Evolutionary conservation across 2,888 invertebrate genomes (phyloP), one percentile per base, ranked within the genome.

Genomic region (Rhimphoctona megacephalus): DNA sequence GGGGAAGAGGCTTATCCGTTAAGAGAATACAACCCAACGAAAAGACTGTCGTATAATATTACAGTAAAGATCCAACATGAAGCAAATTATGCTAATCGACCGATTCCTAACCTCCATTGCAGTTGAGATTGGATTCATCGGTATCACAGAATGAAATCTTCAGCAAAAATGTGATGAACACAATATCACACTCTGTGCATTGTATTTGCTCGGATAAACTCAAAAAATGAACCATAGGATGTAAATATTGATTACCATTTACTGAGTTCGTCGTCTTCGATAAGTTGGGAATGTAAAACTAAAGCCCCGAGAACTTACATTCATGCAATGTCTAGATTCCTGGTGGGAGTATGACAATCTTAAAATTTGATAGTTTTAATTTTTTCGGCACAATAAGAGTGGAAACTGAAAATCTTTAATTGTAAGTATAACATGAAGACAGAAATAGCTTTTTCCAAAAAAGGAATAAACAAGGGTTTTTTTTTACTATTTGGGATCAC

Each of bases 51-150:
- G 52, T 39, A 52, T 36, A 67, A 67, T 33, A 64, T 64, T 46
- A 33, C 46, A 76, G 33, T 64, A 36, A 52, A 78, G 43, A 54
- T 39, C 6, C 25, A n/a, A 39, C 67, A 52, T n/a, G 22, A 2
- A 17, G 19, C 33, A 39, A 39, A 57, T 67, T 54, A 67, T 78
- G 39, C 67, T 33, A 19, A 69, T 67, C 25, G 39, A 19, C 25
- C 67, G n/a, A 77, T 77, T 77, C 49, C 46, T 66, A 46, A 64
- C n/a, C 76, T 30, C 11, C 61, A 61, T 61, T 30, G 61, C 30
- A 61, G 30, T 17, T 30, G 17, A 61, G 17, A 61, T 25, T 57
- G 1, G 57, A 57, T 30, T 30, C 17, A 61, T 30, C 25, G 30
- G 30, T 30, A 30, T 30, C 17, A 30, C 30, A 30, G 30, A 30